Percentiles rank a stretch among this genome's conserved stretches.
These are phyloP conservation scores for Epizoanthus illoricatus DNA, from an alignment of 92 coral and sea anemone species.

Conservation along the genomic window DNA sequence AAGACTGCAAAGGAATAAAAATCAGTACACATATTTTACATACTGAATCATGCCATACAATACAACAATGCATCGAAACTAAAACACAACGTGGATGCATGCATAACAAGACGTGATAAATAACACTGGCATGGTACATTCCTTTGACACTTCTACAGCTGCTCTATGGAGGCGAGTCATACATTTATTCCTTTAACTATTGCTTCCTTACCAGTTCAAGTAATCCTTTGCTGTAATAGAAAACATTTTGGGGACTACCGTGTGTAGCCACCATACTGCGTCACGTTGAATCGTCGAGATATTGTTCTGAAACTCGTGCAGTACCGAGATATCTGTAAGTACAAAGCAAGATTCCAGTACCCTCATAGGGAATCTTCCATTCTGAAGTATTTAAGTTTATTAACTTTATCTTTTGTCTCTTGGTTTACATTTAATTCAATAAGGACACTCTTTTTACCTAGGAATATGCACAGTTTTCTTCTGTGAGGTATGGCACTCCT, in stretches of 20 bases:
- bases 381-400: background rate
- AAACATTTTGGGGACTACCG: conserved; percentile 97
- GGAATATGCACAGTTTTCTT: no score
- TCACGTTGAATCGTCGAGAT: conserved; percentile 93
- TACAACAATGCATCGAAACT: background rate
- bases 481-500: no score
- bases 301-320: conserved; percentile 91
- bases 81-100: background rate
- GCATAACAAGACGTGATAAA: no score
- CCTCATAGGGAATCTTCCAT: background rate
- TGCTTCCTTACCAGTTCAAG: conserved; percentile 67
- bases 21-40: background rate
- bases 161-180: no score
- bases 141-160: no score
- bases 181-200: no score
- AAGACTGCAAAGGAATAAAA: conserved; percentile 54
- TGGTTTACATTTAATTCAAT: no score
- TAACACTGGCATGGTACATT: no score
- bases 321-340: conserved; percentile 68
- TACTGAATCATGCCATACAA: background rate
- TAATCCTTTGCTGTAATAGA: conserved; percentile 76
- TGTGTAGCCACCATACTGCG: conserved; percentile 97
- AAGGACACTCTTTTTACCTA: no score
- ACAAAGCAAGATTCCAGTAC: background rate
- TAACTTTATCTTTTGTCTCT: no score